Evolutionary conservation across 2,113 vertebrate species (phyloP), one percentile per base, ranked within the genome.

Genomic region (Takifugu bimaculatus): DNA sequence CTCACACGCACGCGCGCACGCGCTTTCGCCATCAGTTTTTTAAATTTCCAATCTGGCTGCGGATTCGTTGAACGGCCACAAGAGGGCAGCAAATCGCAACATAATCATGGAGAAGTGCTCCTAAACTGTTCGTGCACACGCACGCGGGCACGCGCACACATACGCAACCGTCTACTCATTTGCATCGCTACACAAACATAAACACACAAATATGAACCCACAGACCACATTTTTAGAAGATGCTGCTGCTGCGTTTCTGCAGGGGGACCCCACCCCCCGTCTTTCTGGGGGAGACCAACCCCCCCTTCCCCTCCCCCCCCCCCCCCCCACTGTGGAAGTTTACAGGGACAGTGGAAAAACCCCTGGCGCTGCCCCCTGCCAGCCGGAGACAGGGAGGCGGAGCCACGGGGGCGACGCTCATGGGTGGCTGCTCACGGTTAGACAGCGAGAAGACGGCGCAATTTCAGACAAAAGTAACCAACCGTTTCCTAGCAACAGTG

Each of bases 291-390:
- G 20, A 20, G 20, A 20, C 20, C 20, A 20, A 1, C 50, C 59
- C 32, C 59, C 61, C 48, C 60, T 57, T 43, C 53, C 1, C 9
- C 35, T 0, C 70, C 61, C 28, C 13, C 60, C 57, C 50, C 60
- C 32, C 32, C 32, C 64, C 49, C 62, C 75, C 49, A 74, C 78
- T 86, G 80, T 86, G 84, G 87, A 85, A 84, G 76, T 88, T 88
- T 84, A 86, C 82, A 69, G 65, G 35, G 59, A 74, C 77, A 83
- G 79, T 89, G 87, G 83, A 88, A 88, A 88, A 89, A 84, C 51
- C 78, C 81, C 81, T 56, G 57, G 84, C 75, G 68, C 72, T 69
- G 63, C 66, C 67, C 5, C 42, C 51, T 28, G 53, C 64, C 67
- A 55, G 59, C 45, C 29, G 53, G 52, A 51, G 35, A 67, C 11